phyloP scores from a whole-genome alignment of 2,888 invertebrate genomes.

The Rhogogaster chlorosoma region DNA sequence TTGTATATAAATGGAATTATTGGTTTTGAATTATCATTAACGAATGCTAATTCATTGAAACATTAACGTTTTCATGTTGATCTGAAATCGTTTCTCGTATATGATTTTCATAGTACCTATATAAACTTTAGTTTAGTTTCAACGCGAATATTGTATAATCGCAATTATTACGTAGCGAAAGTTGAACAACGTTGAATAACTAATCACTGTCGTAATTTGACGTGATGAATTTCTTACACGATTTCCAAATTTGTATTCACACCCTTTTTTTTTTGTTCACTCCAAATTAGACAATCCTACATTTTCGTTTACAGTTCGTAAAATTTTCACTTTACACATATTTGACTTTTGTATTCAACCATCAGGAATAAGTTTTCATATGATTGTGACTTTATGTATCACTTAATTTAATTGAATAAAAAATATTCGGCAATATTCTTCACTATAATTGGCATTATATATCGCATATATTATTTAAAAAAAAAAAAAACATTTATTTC shows the following conservation, averaged over 20 bases:
- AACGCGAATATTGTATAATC: neutral
- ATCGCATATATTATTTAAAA: no score
- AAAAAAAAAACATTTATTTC: no score
- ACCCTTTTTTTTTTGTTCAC: neutral
- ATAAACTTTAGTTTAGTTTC: neutral
- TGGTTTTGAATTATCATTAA: conserved; percentile 12
- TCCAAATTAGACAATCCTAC: conserved; percentile 41
- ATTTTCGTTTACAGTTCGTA: conserved; percentile 30
- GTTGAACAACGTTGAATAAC: conserved; percentile 3
- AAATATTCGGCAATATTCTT: no score
- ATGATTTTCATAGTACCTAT: conserved; percentile 1
- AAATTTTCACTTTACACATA: no score
- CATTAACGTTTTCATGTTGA: neutral
- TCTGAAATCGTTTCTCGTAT: neutral
- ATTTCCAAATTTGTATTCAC: neutral
- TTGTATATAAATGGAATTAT: neutral
- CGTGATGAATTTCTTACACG: neutral
- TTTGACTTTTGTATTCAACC: no score
- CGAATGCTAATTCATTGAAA: neutral
- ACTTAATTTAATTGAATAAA: no score
- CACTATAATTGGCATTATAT: no score
- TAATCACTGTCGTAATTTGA: neutral
- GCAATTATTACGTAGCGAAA: neutral
- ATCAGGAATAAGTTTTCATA: no score
- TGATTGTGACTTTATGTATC: no score